Percentiles rank a stretch among this genome's conserved stretches.
phyloP scores from a whole-genome alignment of 1,140 invertebrate species.

The Rhynchophorus ferrugineus region DNA sequence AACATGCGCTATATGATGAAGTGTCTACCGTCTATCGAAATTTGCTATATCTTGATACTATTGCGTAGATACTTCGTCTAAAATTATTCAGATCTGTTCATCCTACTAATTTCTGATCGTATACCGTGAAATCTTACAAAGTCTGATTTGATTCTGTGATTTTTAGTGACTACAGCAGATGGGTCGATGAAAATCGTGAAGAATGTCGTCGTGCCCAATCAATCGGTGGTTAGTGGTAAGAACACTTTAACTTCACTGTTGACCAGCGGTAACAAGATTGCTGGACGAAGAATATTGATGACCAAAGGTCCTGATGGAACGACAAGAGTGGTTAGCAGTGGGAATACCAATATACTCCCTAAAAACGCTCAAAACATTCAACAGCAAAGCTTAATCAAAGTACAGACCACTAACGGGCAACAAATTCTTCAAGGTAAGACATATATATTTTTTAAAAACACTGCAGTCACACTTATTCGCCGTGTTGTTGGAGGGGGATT shows the following conservation, averaged over 20 bases:
- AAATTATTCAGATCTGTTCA: too few species aligned
- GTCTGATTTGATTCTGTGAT: constrained; percentile 1
- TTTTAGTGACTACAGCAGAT: constrained; percentile 40
- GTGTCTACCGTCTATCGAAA: too few species aligned
- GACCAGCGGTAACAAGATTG: constrained; percentile 54
- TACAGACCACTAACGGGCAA: constrained; percentile 30
- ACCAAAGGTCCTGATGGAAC: constrained; percentile 73
- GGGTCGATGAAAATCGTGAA: constrained; percentile 55
- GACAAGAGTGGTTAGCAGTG: constrained; percentile 59
- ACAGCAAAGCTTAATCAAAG: constrained; percentile 36
- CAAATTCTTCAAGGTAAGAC: constrained; percentile 25
- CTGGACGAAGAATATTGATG: constrained; percentile 69
- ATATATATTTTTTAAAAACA: constrained; percentile 1
- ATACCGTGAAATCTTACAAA: too few species aligned
- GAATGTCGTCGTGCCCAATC: constrained; percentile 51
- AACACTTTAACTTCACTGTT: constrained; percentile 61
- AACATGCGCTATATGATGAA: too few species aligned
- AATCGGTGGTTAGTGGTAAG: constrained; percentile 51
- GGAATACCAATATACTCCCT: constrained; percentile 44
- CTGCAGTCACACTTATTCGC: too few species aligned
- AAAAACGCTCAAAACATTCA: constrained; percentile 20
- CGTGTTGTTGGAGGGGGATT: too few species aligned
- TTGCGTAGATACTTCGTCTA: too few species aligned
- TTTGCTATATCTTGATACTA: too few species aligned
- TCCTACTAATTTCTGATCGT: too few species aligned